Percentiles rank a stretch among this genome's conserved stretches.
These are phyloP conservation scores for Hyles euphorbiae DNA, from an alignment of 1,140 invertebrate genomes.

Conservation along the genomic window DNA sequence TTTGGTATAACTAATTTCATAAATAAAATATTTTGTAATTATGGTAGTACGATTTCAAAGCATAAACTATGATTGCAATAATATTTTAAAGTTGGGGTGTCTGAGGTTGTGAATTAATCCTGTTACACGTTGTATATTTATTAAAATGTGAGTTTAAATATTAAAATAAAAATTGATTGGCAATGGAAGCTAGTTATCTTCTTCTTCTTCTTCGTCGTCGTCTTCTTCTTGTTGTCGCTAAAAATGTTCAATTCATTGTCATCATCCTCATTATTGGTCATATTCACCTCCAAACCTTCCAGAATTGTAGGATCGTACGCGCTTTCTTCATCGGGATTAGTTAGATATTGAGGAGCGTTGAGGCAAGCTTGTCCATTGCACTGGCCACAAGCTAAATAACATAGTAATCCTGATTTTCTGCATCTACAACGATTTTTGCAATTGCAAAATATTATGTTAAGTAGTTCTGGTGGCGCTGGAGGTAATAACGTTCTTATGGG, in stretches of 20 bases:
- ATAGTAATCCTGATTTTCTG: slow-evolving; percentile 12
- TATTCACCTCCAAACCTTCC: slow-evolving; percentile 35
- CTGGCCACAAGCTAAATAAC: slow-evolving; percentile 7
- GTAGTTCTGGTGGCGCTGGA: slow-evolving; percentile 42
- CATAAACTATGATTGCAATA: too few relatives aligned
- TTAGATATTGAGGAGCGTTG: slow-evolving; percentile 1
- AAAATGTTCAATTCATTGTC: slow-evolving; percentile 39
- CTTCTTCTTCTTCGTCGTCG: slow-evolving; percentile 40
- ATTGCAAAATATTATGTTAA: slow-evolving; percentile 39
- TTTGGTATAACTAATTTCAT: too few relatives aligned
- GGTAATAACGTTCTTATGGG: slow-evolving; percentile 38
- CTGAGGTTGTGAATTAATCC: too few relatives aligned
- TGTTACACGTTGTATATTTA: slow-evolving; percentile 19
- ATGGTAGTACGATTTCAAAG: too few relatives aligned
- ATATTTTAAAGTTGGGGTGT: too few relatives aligned
- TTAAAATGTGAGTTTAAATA: slow-evolving; percentile 37
- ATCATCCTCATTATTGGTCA: slow-evolving; percentile 34
- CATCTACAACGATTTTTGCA: slow-evolving; percentile 27
- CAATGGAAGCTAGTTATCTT: slow-evolving; percentile 39
- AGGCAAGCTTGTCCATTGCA: too few relatives aligned
- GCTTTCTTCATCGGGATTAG: slow-evolving; percentile 21
- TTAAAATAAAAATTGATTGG: slow-evolving; percentile 30
- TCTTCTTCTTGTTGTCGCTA: slow-evolving; percentile 35
- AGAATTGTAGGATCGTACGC: slow-evolving; percentile 35
- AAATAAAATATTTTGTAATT: too few relatives aligned